phyloP scores from a whole-genome alignment of 2,888 invertebrate genomes.

The Rhabditoides inermis region DNA sequence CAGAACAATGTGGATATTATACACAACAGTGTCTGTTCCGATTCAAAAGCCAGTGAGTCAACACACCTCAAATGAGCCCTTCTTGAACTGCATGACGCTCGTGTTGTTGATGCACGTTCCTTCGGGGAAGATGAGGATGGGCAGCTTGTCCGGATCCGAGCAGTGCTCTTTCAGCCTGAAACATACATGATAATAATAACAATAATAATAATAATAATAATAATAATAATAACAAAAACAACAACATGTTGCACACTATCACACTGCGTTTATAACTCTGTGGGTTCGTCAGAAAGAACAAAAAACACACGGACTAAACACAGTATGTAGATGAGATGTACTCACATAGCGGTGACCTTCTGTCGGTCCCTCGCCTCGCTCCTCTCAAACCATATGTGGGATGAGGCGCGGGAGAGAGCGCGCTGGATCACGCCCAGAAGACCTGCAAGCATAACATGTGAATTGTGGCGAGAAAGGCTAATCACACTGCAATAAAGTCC shows the following conservation, averaged over 20 bases:
- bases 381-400: slow-evolving; percentile 97
- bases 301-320: no score
- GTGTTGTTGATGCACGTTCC: slow-evolving; percentile 99
- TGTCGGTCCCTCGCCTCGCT: slow-evolving; percentile 86
- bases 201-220: no score
- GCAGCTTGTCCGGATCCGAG: slow-evolving; percentile 81
- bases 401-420: slow-evolving; percentile 82
- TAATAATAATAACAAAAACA: no score
- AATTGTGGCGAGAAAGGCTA: no score
- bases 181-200: neutral
- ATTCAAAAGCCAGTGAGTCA: neutral
- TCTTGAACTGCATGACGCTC: slow-evolving; percentile 99
- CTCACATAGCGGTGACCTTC: slow-evolving; percentile 74
- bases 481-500: no score
- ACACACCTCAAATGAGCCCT: slow-evolving; percentile 85
- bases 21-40: neutral
- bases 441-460: no score
- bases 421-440: slow-evolving; percentile 72
- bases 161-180: slow-evolving; percentile 76
- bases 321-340: slow-evolving; percentile 20
- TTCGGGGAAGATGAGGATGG: slow-evolving; percentile 95
- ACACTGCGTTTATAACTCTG: no score
- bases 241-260: no score
- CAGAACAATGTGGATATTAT: neutral
- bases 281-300: no score